phyloP scores from a whole-genome alignment of 2,888 invertebrate genomes.

The Hemaris fuciformis region DNA sequence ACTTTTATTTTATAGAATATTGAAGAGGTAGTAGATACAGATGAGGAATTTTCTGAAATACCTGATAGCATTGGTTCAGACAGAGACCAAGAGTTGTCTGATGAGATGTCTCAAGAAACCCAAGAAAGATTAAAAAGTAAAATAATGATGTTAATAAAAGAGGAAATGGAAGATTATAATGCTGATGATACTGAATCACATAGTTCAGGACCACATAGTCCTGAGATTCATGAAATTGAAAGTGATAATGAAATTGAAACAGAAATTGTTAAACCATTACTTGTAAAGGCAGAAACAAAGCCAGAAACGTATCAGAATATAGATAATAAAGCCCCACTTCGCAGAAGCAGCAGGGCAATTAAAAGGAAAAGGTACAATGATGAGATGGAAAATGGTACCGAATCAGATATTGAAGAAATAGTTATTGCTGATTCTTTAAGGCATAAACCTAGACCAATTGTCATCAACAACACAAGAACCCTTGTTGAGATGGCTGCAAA shows the following conservation, averaged over 20 bases:
- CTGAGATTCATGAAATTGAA: slow-evolving; percentile 66
- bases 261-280: slow-evolving; percentile 55
- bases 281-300: slow-evolving; percentile 28
- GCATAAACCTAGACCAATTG: slow-evolving; percentile 69
- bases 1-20: slow-evolving; percentile 32
- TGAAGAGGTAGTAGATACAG: slow-evolving; percentile 48
- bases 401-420: slow-evolving; percentile 85
- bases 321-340: slow-evolving; percentile 43
- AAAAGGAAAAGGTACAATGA: slow-evolving; percentile 81
- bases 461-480: slow-evolving; percentile 87
- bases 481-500: slow-evolving; percentile 86
- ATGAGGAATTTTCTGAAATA: slow-evolving; percentile 45
- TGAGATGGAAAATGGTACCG: slow-evolving; percentile 76
- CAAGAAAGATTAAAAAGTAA: slow-evolving; percentile 42
- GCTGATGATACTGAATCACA: slow-evolving; percentile 39
- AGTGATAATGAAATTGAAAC: slow-evolving; percentile 71
- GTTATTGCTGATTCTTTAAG: slow-evolving; percentile 80
- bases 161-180: slow-evolving; percentile 45
- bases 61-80: slow-evolving; percentile 69
- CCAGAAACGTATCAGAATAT: slow-evolving; percentile 16
- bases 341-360: slow-evolving; percentile 65
- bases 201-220: slow-evolving; percentile 25
- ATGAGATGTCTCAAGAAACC: slow-evolving; percentile 47
- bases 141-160: slow-evolving; percentile 48
- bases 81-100: slow-evolving; percentile 50